Base-by-base conservation (phyloP, 2,797 vertebrate genomes). In the Toxotes lorentzi region DNA sequence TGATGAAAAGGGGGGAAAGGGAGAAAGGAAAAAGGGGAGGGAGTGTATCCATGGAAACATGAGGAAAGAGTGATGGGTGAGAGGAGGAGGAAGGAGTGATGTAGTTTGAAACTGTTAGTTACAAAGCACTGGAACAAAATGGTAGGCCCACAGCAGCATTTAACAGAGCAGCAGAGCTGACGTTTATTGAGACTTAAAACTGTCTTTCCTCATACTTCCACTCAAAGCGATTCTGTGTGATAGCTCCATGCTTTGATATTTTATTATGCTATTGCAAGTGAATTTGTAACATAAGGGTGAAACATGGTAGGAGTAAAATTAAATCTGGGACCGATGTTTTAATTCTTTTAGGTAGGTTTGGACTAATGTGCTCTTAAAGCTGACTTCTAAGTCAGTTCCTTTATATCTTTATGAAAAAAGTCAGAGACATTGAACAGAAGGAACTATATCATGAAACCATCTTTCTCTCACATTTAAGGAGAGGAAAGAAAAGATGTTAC, bases 1-100 rank as follows among this genome's bases (percentile, higher is more conserved):
- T 78, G 77, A 82, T 85, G 67, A 57, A 72, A 76, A 67, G 57
- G 40, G 60, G 70, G 38, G 6, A 57, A 21, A 8, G 41, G 12
- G 45, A n/a, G 67, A 67, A 47, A 60, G 58, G 24, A 50, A 54
- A 60, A 27, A n/a, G 30, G 38, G 73, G 13, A 24, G 63, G 34
- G 35, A 63, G 27, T 45, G 85, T 89, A 88, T 89, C 91, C 84
- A 90, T 86, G 85, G 92, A 88, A 89, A 92, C 73, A 2, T 78
- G 73, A 83, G 68, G 67, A 88, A 53, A 51, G 82, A 80, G 73
- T 70, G 82, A 86, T 83, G 65, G 60, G 47, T 78, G 66, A 75
- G 70, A 48, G 70, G 70, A 65, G 51, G 69, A 75, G 71, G 68
- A 75, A 70, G 21, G 51, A 82, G 69, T n/a, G 53, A 65, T 84